These are phyloP conservation scores for Sebastes schlegelii DNA, from an alignment of 2,113 vertebrate genomes.

Conservation along the genomic window DNA sequence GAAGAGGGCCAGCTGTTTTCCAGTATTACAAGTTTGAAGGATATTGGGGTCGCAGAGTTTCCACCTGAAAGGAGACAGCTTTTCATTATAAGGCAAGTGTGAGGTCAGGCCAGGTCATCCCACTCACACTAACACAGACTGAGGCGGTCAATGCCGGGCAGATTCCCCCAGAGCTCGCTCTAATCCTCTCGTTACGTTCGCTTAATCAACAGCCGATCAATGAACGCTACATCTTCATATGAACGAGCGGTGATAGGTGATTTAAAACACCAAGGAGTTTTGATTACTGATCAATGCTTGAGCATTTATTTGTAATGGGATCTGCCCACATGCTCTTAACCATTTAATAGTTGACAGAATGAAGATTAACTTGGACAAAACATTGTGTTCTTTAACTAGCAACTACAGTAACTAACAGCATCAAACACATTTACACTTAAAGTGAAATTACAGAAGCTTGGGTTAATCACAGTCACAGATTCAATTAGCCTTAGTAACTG, in stretches of 20 bases:
- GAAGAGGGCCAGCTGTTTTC: conserved; percentile 45
- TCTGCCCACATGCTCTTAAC: background rate
- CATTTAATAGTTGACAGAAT: background rate
- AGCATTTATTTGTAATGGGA: conserved; percentile 2
- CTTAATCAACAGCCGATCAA: conserved; percentile 52
- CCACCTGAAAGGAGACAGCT: conserved; percentile 38
- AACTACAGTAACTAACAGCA: background rate
- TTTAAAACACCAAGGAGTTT: conserved; percentile 23
- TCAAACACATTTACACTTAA: background rate
- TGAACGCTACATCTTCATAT: background rate
- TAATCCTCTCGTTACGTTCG: conserved; percentile 42
- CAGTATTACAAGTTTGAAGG: conserved; percentile 62
- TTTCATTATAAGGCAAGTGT: conserved; percentile 62
- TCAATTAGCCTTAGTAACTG: background rate
- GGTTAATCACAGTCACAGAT: background rate
- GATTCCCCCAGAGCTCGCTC: conserved; percentile 8
- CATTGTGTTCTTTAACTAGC: background rate
- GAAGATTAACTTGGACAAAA: background rate
- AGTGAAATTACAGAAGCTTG: background rate
- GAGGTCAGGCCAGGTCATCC: conserved; percentile 37
- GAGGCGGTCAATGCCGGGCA: conserved; percentile 25
- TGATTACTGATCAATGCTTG: conserved; percentile 20
- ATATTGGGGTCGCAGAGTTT: conserved; percentile 63
- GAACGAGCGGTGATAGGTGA: conserved; percentile 22
- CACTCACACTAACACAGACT: background rate